A percentile compares a stretch with the other conserved stretches of the same genome.
These are phyloP conservation scores for Microchrysa polita DNA, from an alignment of 2,888 invertebrate species.

Conservation along the genomic window DNA sequence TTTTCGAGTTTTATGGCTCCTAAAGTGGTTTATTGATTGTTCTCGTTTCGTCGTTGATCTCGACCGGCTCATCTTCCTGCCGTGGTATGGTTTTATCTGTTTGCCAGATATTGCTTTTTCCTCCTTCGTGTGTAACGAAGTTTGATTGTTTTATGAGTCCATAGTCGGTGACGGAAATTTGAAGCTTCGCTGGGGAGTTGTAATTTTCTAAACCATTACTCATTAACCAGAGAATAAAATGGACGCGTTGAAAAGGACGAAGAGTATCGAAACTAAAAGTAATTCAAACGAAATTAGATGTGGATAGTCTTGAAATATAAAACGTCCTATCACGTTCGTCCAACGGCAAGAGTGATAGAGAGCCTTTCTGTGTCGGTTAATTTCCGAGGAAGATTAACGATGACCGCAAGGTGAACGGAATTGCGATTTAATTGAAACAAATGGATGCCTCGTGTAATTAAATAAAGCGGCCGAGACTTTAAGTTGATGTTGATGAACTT, in stretches of 20 bases:
- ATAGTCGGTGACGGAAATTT: background rate
- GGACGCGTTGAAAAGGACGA: constrained; percentile 7
- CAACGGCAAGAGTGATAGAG: background rate
- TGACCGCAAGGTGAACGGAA: background rate
- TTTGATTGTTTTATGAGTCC: no score
- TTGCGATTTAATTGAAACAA: constrained; percentile 10
- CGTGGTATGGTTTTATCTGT: background rate
- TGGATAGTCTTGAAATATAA: background rate
- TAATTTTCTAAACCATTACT: constrained; percentile 25
- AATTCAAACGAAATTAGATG: constrained; percentile 19
- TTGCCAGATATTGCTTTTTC: no score
- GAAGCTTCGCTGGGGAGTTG: constrained; percentile 6
- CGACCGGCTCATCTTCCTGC: background rate
- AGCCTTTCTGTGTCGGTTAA: background rate
- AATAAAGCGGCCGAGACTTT: background rate
- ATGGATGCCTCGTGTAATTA: background rate
- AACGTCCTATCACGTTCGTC: no score
- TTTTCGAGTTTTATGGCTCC: constrained; percentile 32
- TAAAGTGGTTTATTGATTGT: constrained; percentile 40
- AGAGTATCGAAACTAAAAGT: constrained; percentile 1
- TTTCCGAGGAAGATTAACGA: background rate
- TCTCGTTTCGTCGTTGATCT: no score
- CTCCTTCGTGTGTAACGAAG: background rate
- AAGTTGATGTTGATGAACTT: no score
- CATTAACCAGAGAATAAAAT: constrained; percentile 32